Evolutionary conservation across 2,888 invertebrate species (phyloP).

Genomic region (Eumacrocentrus americanus): DNA sequence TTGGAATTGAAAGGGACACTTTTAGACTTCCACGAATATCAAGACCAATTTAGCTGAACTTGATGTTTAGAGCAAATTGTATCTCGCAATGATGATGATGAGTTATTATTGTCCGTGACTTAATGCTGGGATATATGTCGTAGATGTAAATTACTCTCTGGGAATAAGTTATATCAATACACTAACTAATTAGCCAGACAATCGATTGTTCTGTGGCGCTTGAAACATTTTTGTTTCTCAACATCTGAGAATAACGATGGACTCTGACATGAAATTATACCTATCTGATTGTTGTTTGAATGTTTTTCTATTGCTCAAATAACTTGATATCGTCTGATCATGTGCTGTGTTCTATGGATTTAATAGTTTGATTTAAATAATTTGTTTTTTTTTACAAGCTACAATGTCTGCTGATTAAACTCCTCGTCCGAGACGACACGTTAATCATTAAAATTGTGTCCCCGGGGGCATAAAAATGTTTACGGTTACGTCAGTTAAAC

Average conservation of each 20-base stretch:
- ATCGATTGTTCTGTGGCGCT: background rate
- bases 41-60: constrained; percentile 23
- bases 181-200: background rate
- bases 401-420: no score
- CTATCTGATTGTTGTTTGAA: background rate
- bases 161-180: no score
- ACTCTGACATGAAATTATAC: background rate
- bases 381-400: no score
- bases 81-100: constrained; percentile 16
- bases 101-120: constrained; percentile 24
- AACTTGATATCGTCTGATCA: no score
- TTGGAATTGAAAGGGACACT: background rate
- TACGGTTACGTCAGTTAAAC: constrained; percentile 51
- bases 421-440: background rate
- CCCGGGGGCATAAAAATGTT: constrained; percentile 38
- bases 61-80: constrained; percentile 17
- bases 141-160: background rate
- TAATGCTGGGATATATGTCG: background rate
- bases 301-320: no score
- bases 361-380: no score
- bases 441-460: background rate
- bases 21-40: constrained; percentile 8
- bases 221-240: background rate
- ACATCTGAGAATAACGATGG: background rate
- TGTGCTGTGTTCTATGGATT: no score